Base-by-base conservation (phyloP, 2,113 vertebrate genomes). In the Pycnonotus jocosus region DNA sequence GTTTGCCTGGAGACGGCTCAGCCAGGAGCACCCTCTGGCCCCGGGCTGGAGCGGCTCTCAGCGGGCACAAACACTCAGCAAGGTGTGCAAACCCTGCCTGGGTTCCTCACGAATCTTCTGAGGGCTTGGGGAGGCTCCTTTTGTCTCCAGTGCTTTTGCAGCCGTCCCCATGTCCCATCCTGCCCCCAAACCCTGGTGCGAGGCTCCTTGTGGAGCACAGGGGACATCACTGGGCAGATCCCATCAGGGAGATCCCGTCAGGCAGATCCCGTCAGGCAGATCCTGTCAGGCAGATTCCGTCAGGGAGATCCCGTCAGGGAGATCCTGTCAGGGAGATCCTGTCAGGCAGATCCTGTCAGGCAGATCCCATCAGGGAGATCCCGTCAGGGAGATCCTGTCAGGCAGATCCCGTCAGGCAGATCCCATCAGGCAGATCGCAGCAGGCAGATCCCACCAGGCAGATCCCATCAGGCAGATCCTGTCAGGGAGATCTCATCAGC, bases 151-250 rank as follows among this genome's bases (percentile, higher is more conserved):
- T 10, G 3, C 24, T 44, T 47, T 22, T 24, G 28, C 22, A 15
- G 33, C 6, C 35, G 57, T 3, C 17, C 33, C 1, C 11, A 10
- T 20, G 14, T 3, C 47, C 10, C 10, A 1, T 14, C 24, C 56
- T 10, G 9, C 7, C 78, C 57, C 42, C 2, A 11, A 23, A 1
- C 8, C 28, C 35, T 0, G 13, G 1, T 5, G 8, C 23, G 1
- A 2, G 10, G 3, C 51, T 5, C 76, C 17, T 8, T 2, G 0
- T 1, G 2, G 25, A 4, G 10, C 2, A 1, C 9, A 2, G 83
- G 56, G 1, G 3, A 8, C 13, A 50, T 0, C 11, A 31, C 1
- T 38, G 38, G 38, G 38, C 38, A 38, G 38, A 38, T 38, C 38
- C 38, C 38, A 38, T 38, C 38, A 38, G 38, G 38, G 9, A 38